phyloP scores from a whole-genome alignment of 1,140 invertebrate genomes.

The Platorchestia sp. region DNA sequence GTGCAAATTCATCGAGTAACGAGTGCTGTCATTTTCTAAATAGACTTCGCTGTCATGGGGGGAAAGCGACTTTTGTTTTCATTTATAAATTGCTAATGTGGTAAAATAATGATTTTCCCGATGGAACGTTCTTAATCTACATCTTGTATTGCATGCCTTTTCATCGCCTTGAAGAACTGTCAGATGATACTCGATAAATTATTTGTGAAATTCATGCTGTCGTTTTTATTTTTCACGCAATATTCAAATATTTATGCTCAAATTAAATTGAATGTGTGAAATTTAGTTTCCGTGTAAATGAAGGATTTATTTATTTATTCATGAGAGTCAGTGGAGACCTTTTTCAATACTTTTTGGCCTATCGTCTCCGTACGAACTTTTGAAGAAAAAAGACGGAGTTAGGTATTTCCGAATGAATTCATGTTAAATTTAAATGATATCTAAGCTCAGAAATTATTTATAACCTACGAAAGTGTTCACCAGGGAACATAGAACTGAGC shows the following conservation, averaged over 20 bases:
- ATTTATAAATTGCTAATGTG: not conserved
- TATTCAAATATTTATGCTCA: not conserved
- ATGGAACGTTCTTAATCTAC: not conserved
- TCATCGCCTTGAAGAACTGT: not conserved
- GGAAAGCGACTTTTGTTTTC: not conserved
- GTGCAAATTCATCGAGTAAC: not conserved
- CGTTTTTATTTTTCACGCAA: not conserved
- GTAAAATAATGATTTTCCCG: not conserved
- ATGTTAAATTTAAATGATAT: not conserved
- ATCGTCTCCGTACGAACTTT: too few relatives aligned
- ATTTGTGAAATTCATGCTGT: not conserved
- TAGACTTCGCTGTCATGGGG: not conserved
- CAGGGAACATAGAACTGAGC: not conserved
- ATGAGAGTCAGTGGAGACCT: not conserved
- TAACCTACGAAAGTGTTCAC: not conserved
- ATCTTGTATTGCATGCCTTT: not conserved
- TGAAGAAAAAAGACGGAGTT: too few relatives aligned
- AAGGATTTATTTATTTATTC: not conserved
- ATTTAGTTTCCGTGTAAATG: not conserved
- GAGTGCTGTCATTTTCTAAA: not conserved
- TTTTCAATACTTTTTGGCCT: too few relatives aligned
- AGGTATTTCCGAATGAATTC: too few relatives aligned
- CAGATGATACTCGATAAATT: not conserved
- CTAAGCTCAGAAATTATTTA: not conserved
- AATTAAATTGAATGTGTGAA: not conserved